phyloP scores from a whole-genome alignment of 2,797 vertebrate species.

The Psittacula derbiana region DNA sequence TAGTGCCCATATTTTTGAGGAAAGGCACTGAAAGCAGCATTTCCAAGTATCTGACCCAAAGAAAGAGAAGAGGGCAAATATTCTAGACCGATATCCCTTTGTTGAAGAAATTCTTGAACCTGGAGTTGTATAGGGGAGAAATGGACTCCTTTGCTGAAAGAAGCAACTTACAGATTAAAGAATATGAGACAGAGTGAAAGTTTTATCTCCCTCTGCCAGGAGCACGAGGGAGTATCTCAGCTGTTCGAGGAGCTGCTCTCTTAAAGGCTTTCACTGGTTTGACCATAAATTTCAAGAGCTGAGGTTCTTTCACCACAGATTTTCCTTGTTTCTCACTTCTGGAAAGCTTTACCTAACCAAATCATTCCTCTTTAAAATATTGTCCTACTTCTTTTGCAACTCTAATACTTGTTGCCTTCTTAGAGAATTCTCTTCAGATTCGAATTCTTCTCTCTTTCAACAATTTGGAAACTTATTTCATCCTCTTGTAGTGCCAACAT shows the following conservation, averaged over 20 bases:
- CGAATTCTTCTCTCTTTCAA: not conserved
- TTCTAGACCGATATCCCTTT: not conserved
- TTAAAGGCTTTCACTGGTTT: not conserved
- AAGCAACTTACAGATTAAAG: not conserved
- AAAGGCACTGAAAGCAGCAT: not conserved
- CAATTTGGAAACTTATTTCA: not conserved
- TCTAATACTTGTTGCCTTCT: not conserved
- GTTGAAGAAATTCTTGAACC: not conserved
- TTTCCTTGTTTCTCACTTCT: not conserved
- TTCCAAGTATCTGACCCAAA: not conserved
- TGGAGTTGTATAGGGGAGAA: not conserved
- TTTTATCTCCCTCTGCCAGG: not conserved
- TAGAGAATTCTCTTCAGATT: not conserved
- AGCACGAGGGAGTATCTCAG: not conserved
- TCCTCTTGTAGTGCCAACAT: not conserved
- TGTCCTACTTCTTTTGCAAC: not conserved
- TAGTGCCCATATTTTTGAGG: not conserved
- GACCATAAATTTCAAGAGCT: not conserved
- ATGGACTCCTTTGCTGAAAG: not conserved
- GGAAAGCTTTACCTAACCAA: not conserved
- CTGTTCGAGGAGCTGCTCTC: not conserved
- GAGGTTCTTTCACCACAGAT: not conserved
- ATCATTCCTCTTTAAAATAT: not conserved
- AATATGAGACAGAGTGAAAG: not conserved
- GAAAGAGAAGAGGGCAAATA: not conserved